Percentiles rank a stretch among this genome's conserved stretches.
Evolutionary conservation across 1,140 invertebrate species (phyloP).

Genomic region (Drosophila elegans): DNA sequence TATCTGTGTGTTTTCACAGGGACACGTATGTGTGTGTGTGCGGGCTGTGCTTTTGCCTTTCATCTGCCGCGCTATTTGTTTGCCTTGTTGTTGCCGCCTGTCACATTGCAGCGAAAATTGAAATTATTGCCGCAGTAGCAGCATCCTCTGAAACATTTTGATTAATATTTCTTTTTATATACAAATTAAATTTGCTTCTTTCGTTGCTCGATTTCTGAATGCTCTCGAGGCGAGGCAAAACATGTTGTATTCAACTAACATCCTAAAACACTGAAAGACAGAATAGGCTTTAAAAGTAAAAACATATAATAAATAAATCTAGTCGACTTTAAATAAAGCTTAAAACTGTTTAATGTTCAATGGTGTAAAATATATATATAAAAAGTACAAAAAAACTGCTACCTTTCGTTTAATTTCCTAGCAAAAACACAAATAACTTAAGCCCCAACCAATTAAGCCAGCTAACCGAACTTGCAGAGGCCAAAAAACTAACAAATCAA

Average conservation of each 20-base stretch:
- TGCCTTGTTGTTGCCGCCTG: constrained; percentile 65
- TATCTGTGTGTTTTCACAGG: constrained; percentile 4
- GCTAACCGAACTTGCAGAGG: constrained; percentile 8
- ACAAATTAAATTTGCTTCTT: constrained; percentile 28
- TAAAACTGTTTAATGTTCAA: no score
- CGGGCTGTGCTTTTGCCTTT: constrained; percentile 56
- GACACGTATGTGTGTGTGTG: constrained; percentile 28
- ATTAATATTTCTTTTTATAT: constrained; percentile 70
- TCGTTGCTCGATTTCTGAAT: not conserved
- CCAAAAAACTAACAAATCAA: constrained; percentile 48
- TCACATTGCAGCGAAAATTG: constrained; percentile 75
- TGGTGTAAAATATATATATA: no score
- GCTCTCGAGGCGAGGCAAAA: not conserved
- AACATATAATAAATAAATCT: no score
- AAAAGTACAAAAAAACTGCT: no score
- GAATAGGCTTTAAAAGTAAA: no score
- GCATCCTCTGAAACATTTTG: constrained; percentile 46
- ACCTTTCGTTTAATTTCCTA: not conserved
- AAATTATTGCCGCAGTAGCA: constrained; percentile 70
- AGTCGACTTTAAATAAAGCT: no score
- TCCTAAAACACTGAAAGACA: no score
- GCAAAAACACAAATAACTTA: constrained; percentile 8
- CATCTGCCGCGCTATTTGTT: constrained; percentile 59
- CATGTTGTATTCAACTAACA: not conserved
- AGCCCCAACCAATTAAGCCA: constrained; percentile 28